Evolutionary conservation across 2,797 vertebrate species (phyloP), one percentile per base, ranked within the genome.

Genomic region (Spheniscus humboldti): DNA sequence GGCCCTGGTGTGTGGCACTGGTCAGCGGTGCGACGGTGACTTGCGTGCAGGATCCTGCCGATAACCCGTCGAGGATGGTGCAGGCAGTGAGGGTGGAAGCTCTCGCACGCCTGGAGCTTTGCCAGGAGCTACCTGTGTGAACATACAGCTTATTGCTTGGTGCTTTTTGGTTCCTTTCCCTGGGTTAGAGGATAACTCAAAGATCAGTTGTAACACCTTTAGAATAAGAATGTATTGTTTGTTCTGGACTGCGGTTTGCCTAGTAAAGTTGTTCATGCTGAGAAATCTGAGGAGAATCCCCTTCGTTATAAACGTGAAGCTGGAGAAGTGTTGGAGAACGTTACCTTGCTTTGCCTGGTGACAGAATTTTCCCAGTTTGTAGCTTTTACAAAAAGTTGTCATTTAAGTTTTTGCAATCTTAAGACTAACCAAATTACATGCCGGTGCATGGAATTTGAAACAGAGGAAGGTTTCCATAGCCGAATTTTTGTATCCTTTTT

Each of bases 91-190:
- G 24, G 8, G 9, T 50, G 71, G 30, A 78, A 53, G 64, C 75
- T 83, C 53, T 64, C 0, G 0, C 18, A 18, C 0, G 0, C 33
- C 41, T 62, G 45, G 41, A 76, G 24, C 56, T 95, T 81, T 87
- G 33, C 41, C 48, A 55, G 41, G 67, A 87, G n/a, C 52, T 85
- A 35, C n/a, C 33, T 55, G 3, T 37, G 35, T 53, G 52, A 63
- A n/a, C 19, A 3, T 5, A 20, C 18, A 71, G 22, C 19, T 63
- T 52, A 31, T 13, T 81, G 39, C 59, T 71, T 16, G 23, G 9
- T 77, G 48, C 27, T 62, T 74, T 85, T 63, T 23, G 12, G 3
- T 84, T 86, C 4, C 2, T 71, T 91, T 64, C 41, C 11, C 10
- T 50, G 20, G 15, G 10, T 41, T 71, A 56, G 48, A 86, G n/a